phyloP scores from a whole-genome alignment of 2,113 vertebrate genomes.

The Hassar affinis region DNA sequence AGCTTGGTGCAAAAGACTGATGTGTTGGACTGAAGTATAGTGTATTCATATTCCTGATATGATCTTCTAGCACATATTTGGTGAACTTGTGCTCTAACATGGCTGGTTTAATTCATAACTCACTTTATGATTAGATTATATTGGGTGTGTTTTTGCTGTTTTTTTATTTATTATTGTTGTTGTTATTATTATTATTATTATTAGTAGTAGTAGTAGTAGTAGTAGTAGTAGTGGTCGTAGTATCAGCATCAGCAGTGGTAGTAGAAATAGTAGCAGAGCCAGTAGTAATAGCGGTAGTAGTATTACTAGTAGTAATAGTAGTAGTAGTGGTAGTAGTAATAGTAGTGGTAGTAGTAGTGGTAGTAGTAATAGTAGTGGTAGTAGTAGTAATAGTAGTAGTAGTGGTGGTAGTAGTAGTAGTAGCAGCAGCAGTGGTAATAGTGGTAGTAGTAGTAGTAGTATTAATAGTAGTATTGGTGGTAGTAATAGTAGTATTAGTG shows the following conservation, averaged over 20 bases:
- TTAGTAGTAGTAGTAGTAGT: no score
- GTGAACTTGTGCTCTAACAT: neutral
- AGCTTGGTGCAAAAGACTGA: neutral
- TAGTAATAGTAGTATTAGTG: neutral
- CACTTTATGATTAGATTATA: neutral
- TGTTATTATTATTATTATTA: neutral
- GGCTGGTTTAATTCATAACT: neutral
- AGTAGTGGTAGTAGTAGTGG: neutral
- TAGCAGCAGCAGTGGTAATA: no score
- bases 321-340: neutral
- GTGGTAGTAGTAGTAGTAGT: neutral
- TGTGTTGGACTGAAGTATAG: conserved; percentile 16
- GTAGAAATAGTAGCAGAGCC: neutral
- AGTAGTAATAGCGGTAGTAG: neutral
- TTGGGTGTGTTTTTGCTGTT: neutral
- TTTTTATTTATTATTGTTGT: neutral
- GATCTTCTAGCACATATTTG: neutral
- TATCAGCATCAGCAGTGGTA: no score
- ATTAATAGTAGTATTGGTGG: neutral
- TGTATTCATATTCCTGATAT: neutral
- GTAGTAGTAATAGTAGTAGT: neutral
- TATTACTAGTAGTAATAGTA: neutral
- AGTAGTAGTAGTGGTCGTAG: no score
- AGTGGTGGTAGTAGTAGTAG: neutral
- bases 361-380: neutral